These are phyloP conservation scores for Julus scanicus DNA, from an alignment of 2,888 invertebrate genomes.

Conservation along the genomic window DNA sequence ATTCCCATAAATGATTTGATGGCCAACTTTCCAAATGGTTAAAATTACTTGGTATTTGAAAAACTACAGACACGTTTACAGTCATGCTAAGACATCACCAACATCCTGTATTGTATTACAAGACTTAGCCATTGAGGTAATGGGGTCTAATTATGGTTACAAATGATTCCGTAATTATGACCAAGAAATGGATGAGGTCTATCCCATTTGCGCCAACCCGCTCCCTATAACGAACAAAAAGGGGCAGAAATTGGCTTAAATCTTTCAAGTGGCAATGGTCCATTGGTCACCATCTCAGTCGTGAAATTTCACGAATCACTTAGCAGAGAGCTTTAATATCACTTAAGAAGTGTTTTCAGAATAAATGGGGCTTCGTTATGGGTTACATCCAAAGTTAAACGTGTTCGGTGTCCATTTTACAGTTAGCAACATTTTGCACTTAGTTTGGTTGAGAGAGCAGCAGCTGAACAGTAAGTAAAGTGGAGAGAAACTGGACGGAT, in stretches of 20 bases:
- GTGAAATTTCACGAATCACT: conserved; percentile 42
- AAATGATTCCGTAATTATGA: background rate
- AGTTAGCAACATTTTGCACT: conserved; percentile 39
- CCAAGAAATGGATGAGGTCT: background rate
- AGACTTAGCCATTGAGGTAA: background rate
- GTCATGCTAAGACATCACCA: no score
- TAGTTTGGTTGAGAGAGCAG: conserved; percentile 34
- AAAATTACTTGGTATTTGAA: no score
- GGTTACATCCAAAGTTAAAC: background rate
- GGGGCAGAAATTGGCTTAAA: background rate
- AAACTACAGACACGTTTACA: no score
- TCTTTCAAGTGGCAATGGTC: conserved; percentile 7
- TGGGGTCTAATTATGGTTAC: background rate
- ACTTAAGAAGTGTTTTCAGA: conserved; percentile 30
- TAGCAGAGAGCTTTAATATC: conserved; percentile 32
- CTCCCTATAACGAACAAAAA: background rate
- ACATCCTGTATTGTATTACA: no score
- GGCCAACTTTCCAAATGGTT: no score
- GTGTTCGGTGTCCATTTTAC: conserved; percentile 42
- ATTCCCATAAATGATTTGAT: no score
- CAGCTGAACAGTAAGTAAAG: conserved; percentile 28
- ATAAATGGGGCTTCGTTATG: conserved; percentile 8
- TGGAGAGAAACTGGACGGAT: conserved; percentile 10
- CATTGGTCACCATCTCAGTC: conserved; percentile 14
- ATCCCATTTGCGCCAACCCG: background rate